Conservation (phyloP, 2,113 vertebrate species). For the Tragelaphus buxtoni region DNA sequence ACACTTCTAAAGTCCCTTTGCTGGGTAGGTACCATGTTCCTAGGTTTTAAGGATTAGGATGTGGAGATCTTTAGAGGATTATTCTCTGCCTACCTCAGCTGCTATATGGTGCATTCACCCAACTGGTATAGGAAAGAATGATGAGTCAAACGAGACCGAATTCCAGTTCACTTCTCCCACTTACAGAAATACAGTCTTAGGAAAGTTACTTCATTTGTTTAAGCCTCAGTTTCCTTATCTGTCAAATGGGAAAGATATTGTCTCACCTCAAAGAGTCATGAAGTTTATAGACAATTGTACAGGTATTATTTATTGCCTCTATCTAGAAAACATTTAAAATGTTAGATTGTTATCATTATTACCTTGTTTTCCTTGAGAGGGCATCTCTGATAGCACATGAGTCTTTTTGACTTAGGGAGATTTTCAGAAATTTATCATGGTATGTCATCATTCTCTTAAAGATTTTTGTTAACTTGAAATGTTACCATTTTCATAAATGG, state of each 20-base stretch:
- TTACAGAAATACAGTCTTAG: background rate
- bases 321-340: background rate
- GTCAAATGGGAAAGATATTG: background rate
- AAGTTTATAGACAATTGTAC: background rate
- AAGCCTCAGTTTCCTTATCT: background rate
- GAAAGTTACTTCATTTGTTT: background rate
- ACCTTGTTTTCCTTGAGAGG: background rate
- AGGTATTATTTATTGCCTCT: background rate
- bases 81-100: background rate
- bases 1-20: background rate
- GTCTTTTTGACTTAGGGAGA: background rate
- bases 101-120: too few species aligned
- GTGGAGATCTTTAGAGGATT: background rate
- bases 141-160: background rate
- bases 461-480: conserved; percentile 1
- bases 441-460: background rate
- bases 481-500: background rate
- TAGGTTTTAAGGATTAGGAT: background rate
- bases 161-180: background rate
- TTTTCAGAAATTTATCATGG: background rate
- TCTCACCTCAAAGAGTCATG: background rate
- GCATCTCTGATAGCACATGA: background rate
- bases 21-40: background rate
- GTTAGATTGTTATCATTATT: background rate
- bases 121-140: background rate